A percentile compares a stretch with the other conserved stretches of the same genome.
Evolutionary conservation across 1,140 invertebrate species (phyloP).

Genomic region (Ceratitis capitata): DNA sequence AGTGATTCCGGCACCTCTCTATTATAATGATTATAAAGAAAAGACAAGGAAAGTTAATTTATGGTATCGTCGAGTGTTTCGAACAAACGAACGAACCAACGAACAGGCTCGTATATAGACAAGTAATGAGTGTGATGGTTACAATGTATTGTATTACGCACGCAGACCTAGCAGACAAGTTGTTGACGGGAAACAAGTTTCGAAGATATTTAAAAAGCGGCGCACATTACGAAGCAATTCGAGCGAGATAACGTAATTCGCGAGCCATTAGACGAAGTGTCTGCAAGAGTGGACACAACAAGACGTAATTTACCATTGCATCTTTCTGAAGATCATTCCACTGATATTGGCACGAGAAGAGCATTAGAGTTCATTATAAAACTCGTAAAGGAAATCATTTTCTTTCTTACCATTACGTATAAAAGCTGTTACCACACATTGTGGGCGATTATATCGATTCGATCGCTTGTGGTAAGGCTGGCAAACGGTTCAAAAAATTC

Average conservation of each 20-base stretch:
- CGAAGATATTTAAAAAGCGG: not conserved
- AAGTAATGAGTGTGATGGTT: not conserved
- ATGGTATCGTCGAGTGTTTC: not conserved
- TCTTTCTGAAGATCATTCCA: not conserved
- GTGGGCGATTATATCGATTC: not conserved
- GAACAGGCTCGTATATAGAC: not conserved
- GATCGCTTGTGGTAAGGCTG: not conserved
- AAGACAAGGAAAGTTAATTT: not conserved
- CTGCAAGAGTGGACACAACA: not conserved
- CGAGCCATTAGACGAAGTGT: not conserved
- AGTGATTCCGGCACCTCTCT: not conserved
- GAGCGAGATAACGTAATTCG: not conserved
- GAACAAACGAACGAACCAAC: not conserved
- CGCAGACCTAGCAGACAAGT: not conserved
- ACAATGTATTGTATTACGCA: too few species aligned
- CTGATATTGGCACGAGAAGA: not conserved
- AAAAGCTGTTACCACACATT: slow-evolving; percentile 28
- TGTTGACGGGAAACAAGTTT: not conserved
- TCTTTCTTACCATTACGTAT: not conserved
- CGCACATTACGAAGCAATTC: not conserved
- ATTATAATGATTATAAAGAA: not conserved
- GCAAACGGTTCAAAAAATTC: slow-evolving; percentile 41
- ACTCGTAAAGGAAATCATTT: slow-evolving; percentile 22
- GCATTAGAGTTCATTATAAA: not conserved
- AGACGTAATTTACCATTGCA: not conserved